Conservation (phyloP, 2,888 invertebrate species). For the Camponotus fellah region DNA sequence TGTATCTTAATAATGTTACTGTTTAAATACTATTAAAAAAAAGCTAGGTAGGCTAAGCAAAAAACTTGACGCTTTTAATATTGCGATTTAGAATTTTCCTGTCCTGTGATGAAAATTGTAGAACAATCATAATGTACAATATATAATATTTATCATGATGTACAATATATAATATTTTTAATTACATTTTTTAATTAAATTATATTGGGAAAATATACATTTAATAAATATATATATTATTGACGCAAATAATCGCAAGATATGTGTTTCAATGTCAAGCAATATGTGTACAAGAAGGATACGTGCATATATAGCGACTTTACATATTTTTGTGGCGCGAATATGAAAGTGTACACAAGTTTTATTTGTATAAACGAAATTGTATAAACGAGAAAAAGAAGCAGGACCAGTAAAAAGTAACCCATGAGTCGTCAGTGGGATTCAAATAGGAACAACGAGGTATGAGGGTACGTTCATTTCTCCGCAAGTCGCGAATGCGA, state of each 20-base stretch:
- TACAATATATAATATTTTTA: not conserved
- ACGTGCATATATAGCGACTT: not conserved
- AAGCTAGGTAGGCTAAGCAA: not conserved
- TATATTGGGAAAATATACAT: too few species aligned
- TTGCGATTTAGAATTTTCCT: not conserved
- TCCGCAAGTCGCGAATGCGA: constrained; percentile 11
- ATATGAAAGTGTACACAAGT: constrained; percentile 68
- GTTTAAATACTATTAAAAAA: too few species aligned
- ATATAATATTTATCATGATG: too few species aligned
- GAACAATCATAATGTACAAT: not conserved
- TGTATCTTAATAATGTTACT: not conserved
- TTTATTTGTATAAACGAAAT: constrained; percentile 45
- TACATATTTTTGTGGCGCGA: not conserved
- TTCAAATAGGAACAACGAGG: not conserved
- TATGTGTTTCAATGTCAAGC: not conserved
- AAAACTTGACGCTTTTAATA: not conserved
- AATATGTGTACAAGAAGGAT: not conserved
- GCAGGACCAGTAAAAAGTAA: constrained; percentile 33
- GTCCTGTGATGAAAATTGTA: not conserved
- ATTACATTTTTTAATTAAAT: not conserved
- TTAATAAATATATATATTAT: not conserved
- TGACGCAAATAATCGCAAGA: not conserved
- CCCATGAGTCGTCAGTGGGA: not conserved
- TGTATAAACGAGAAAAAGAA: constrained; percentile 18
- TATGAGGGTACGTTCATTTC: constrained; percentile 19